A percentile compares a stretch with the other conserved stretches of the same genome.
Evolutionary conservation across 2,113 vertebrate species (phyloP).

Genomic region (Micronisus gabar): DNA sequence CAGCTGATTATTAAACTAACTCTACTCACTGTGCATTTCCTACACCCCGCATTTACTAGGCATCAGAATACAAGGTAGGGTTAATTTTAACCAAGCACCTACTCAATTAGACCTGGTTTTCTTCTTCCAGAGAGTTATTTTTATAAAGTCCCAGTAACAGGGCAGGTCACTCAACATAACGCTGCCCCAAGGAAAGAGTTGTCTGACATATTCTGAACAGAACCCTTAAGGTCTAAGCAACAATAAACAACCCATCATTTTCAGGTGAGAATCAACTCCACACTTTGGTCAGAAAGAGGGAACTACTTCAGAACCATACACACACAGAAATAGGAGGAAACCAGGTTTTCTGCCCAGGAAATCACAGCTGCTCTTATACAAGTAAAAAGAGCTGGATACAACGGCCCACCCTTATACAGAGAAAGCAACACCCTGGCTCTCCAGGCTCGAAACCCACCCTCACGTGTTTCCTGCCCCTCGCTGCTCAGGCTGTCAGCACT

Average conservation of each 20-base stretch:
- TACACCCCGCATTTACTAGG: background rate
- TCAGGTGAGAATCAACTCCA: background rate
- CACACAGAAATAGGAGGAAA: rapidly evolving
- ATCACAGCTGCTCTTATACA: background rate
- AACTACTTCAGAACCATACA: background rate
- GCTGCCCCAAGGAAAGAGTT: background rate
- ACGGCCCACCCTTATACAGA: rapidly evolving
- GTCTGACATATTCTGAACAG: background rate
- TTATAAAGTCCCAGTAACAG: background rate
- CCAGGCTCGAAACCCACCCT: background rate
- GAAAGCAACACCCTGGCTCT: background rate
- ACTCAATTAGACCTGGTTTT: rapidly evolving
- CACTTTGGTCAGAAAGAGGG: rapidly evolving
- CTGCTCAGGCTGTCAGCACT: background rate
- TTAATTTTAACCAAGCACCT: background rate
- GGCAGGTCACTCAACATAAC: background rate
- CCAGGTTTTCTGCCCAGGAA: background rate
- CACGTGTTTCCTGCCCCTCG: background rate
- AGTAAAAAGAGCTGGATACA: background rate
- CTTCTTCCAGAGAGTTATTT: background rate
- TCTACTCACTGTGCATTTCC: background rate
- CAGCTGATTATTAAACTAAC: background rate
- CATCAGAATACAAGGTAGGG: background rate
- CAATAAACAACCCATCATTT: rapidly evolving
- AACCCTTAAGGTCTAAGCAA: background rate